Conservation (phyloP, 2,888 invertebrate species). For the Nysson spinosus region DNA sequence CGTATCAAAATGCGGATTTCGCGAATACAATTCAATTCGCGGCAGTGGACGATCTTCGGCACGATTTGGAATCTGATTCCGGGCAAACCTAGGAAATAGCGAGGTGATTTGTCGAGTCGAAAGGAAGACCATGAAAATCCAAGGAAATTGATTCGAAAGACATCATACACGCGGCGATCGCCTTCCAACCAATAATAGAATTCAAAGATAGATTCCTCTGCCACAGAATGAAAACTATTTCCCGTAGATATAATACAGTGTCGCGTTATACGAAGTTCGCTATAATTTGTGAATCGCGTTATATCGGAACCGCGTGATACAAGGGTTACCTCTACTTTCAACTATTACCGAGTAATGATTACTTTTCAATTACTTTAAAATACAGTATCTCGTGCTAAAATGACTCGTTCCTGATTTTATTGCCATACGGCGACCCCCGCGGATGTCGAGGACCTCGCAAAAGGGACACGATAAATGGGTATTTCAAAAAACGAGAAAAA, state of each 20-base stretch:
- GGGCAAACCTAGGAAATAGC: constrained; percentile 1
- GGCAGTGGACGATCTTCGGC: neutral
- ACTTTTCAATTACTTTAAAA: too few species aligned
- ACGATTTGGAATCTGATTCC: neutral
- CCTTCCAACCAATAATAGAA: constrained; percentile 3
- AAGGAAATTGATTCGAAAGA: constrained; percentile 6
- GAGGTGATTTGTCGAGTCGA: constrained; percentile 1
- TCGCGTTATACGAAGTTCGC: too few species aligned
- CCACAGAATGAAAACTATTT: neutral
- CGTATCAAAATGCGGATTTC: neutral
- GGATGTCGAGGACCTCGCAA: constrained; percentile 1
- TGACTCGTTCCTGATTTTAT: neutral
- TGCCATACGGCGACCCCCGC: neutral
- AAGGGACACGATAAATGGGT: constrained; percentile 26
- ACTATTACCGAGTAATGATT: too few species aligned
- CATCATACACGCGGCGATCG: neutral
- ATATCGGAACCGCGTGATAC: too few species aligned
- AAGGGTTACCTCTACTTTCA: too few species aligned
- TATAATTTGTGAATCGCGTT: too few species aligned
- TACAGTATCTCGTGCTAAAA: too few species aligned
- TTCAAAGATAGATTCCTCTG: constrained; percentile 4
- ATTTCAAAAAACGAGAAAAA: constrained; percentile 12
- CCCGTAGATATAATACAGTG: neutral
- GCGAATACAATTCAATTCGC: neutral
- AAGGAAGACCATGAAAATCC: constrained; percentile 13